These are phyloP conservation scores for Perognathus longimembris DNA, from an alignment of 2,113 vertebrate genomes.

Conservation along the genomic window DNA sequence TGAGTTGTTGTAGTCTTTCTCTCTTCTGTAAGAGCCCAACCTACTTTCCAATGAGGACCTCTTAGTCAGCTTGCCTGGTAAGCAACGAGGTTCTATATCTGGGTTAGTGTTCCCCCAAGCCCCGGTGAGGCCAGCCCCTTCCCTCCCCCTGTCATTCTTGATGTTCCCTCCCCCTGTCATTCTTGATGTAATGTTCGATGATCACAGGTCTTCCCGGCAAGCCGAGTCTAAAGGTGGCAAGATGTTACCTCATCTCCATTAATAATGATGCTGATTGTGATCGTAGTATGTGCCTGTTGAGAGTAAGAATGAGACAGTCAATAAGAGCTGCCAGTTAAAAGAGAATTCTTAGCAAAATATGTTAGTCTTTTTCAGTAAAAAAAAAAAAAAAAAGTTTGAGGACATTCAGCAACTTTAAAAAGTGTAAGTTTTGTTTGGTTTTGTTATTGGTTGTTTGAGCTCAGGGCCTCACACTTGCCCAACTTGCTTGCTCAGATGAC, in stretches of 20 bases:
- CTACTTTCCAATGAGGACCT: neutral
- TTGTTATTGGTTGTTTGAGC: too few species aligned
- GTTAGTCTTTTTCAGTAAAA: neutral
- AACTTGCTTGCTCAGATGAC: too few species aligned
- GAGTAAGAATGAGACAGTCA: neutral
- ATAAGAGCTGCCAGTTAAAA: neutral
- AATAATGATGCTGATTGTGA: neutral
- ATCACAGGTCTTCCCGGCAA: neutral
- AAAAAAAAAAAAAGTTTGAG: too few species aligned
- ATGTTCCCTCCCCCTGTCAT: neutral
- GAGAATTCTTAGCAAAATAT: neutral
- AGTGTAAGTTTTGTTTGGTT: too few species aligned
- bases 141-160: too few species aligned
- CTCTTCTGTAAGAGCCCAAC: neutral
- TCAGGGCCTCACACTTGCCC: neutral
- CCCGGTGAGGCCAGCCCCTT: too few species aligned
- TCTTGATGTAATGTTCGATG: fast-evolving
- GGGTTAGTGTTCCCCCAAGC: neutral
- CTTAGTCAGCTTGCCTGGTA: neutral
- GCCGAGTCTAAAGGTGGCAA: neutral
- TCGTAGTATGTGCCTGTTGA: neutral
- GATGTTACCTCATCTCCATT: neutral
- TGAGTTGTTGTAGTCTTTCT: neutral
- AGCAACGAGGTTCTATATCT: neutral
- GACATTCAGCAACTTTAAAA: neutral